These are phyloP conservation scores for Pseudanteris insignis DNA, from an alignment of 2,888 invertebrate genomes.

Conservation along the genomic window DNA sequence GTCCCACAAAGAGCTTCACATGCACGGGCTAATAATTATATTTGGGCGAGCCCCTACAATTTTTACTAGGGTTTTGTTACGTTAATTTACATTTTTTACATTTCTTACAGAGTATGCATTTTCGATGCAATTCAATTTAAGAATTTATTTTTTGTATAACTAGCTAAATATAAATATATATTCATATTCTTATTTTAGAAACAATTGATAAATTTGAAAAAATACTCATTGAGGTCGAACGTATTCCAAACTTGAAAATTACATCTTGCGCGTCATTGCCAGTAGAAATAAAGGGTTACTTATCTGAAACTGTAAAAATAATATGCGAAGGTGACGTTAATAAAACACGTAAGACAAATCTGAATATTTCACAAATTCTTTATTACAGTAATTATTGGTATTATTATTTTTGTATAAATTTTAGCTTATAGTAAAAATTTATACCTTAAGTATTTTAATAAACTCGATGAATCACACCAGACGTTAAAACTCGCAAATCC, in stretches of 20 bases:
- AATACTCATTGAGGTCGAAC: constrained; percentile 4
- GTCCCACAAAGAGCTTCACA: too few species aligned
- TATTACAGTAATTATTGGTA: background rate
- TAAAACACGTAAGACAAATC: constrained; percentile 1
- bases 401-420: background rate
- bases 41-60: too few species aligned
- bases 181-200: constrained; percentile 10
- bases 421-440: constrained; percentile 4
- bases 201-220: constrained; percentile 1
- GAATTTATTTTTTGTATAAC: background rate
- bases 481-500: background rate
- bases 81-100: too few species aligned
- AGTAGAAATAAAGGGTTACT: constrained; percentile 2
- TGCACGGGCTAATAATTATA: too few species aligned
- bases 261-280: background rate
- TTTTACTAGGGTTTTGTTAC: too few species aligned
- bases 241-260: background rate
- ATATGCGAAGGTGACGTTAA: constrained; percentile 4
- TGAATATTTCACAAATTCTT: background rate
- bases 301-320: constrained; percentile 6
- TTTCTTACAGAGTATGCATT: too few species aligned
- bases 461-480: background rate
- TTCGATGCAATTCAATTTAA: background rate
- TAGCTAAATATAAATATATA: too few species aligned
- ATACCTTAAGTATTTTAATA: constrained; percentile 1